Evolutionary conservation across 1,140 invertebrate genomes (phyloP).

Genomic region (Plodia interpunctella): DNA sequence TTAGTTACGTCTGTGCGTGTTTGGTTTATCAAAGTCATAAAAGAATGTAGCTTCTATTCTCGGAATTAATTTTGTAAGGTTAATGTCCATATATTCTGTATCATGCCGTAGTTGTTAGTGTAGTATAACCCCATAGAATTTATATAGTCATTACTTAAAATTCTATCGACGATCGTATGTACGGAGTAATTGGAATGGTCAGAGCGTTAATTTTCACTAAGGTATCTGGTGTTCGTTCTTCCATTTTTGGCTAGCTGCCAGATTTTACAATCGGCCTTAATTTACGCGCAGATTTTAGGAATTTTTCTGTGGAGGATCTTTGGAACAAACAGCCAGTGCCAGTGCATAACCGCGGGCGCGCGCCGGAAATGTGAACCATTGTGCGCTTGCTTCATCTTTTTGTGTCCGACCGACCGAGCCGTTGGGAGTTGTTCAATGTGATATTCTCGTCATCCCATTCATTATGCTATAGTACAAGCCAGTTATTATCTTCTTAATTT

Average conservation of each 20-base stretch:
- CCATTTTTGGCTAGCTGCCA: constrained; percentile 41
- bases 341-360: constrained; percentile 30
- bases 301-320: constrained; percentile 36
- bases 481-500: no score
- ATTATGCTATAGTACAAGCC: background rate
- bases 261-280: constrained; percentile 41
- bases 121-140: background rate
- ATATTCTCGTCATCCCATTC: background rate
- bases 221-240: constrained; percentile 23
- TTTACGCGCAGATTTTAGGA: constrained; percentile 39
- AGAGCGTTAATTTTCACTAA: constrained; percentile 23
- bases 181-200: constrained; percentile 13
- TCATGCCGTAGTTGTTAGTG: no score
- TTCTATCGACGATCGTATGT: constrained; percentile 16
- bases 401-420: constrained; percentile 23
- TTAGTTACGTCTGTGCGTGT: no score
- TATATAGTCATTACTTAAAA: background rate
- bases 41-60: no score
- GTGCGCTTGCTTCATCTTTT: constrained; percentile 42
- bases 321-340: constrained; percentile 25
- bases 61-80: no score
- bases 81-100: no score
- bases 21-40: no score
- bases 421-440: background rate
- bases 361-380: constrained; percentile 58